Conservation (phyloP, 2,113 vertebrate species). For the Laticauda colubrina region DNA sequence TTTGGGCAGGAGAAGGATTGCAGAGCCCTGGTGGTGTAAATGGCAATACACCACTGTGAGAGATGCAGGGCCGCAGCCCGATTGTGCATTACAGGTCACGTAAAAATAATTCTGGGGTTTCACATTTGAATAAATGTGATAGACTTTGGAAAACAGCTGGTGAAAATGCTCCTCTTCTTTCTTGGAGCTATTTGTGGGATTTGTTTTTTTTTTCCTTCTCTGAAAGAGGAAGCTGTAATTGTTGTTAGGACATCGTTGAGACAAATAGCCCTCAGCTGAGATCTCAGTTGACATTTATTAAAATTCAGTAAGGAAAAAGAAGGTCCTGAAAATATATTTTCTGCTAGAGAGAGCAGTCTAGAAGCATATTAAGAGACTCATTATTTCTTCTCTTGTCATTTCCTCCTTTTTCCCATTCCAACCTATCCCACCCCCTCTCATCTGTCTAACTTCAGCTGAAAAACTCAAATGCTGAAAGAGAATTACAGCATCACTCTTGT, state of each 20-base stretch:
- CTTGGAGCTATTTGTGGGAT: neutral
- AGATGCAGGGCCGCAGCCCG: neutral
- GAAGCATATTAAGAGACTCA: neutral
- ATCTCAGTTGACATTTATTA: constrained; percentile 26
- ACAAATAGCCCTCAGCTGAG: constrained; percentile 3
- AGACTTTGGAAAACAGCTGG: constrained; percentile 25
- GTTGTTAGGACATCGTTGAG: constrained; percentile 12
- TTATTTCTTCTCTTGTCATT: neutral
- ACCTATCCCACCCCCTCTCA: neutral
- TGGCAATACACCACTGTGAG: neutral
- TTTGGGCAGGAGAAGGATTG: neutral
- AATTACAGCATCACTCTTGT: neutral
- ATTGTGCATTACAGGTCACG: neutral
- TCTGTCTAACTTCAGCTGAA: neutral
- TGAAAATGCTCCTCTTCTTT: constrained; percentile 1
- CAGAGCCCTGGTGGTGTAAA: too few species aligned
- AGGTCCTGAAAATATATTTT: neutral
- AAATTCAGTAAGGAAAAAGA: constrained; percentile 7
- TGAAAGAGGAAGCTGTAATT: constrained; percentile 9
- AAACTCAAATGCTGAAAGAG: neutral
- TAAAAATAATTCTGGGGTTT: constrained; percentile 21
- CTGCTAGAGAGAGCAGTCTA: neutral
- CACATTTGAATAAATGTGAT: constrained; percentile 27
- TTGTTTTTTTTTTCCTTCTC: neutral
- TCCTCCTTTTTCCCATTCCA: neutral